Evolutionary conservation across 1,140 invertebrate species (phyloP).

Genomic region (Drosophila navojoa): DNA sequence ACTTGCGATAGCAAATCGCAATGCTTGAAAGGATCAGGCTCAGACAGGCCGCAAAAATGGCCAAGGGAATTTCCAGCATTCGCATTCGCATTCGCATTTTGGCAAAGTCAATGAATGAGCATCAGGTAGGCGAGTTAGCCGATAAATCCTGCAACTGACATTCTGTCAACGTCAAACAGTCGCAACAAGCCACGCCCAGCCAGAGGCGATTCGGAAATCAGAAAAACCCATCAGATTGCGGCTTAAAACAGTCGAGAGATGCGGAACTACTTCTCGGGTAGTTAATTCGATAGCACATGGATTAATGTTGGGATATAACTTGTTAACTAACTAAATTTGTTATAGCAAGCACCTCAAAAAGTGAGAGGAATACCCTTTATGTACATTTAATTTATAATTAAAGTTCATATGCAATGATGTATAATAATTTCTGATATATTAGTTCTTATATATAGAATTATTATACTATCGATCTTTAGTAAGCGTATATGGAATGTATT

Average conservation of each 20-base stretch:
- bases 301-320: background rate
- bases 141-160: conserved; percentile 48
- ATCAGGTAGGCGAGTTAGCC: conserved; percentile 33
- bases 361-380: no score
- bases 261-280: background rate
- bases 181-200: conserved; percentile 21
- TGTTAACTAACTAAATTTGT: background rate
- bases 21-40: conserved; percentile 47
- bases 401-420: no score
- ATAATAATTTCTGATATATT: no score
- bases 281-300: background rate
- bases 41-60: conserved; percentile 41
- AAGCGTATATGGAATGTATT: no score
- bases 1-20: conserved; percentile 46
- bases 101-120: conserved; percentile 37
- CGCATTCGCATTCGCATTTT: background rate
- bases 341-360: background rate
- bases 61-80: conserved; percentile 37
- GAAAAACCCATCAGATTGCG: conserved; percentile 31
- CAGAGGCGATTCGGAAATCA: background rate
- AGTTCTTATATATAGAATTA: no score
- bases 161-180: conserved; percentile 56
- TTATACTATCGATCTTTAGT: no score
- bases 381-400: no score
- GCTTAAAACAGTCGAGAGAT: conserved; percentile 14